phyloP scores from a whole-genome alignment of 2,888 invertebrate species.

The Seira musarum region DNA sequence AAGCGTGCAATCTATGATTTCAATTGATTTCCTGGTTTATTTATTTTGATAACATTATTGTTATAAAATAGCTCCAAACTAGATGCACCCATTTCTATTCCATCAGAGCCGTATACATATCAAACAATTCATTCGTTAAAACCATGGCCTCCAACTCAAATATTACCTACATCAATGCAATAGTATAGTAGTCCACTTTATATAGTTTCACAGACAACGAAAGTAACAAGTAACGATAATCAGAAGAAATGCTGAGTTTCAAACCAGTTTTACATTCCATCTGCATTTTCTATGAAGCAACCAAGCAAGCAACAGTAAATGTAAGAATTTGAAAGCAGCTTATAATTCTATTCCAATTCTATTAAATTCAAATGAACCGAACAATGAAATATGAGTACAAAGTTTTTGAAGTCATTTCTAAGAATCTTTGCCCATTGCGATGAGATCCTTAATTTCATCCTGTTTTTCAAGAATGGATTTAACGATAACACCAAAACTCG shows the following conservation, averaged over 20 bases:
- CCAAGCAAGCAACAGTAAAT: neutral
- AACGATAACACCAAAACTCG: slow-evolving; percentile 6
- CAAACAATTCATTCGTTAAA: slow-evolving; percentile 88
- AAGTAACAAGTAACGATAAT: slow-evolving; percentile 43
- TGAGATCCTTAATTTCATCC: slow-evolving; percentile 53
- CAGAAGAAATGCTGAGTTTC: neutral
- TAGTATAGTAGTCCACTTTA: slow-evolving; percentile 74
- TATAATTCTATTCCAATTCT: neutral
- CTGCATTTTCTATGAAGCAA: slow-evolving; percentile 71
- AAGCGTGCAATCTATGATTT: too few relatives aligned
- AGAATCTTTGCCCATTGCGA: slow-evolving; percentile 40
- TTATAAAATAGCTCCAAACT: too few relatives aligned
- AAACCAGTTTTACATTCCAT: slow-evolving; percentile 75
- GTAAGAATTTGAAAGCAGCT: neutral
- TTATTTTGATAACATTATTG: too few relatives aligned
- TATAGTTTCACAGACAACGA: slow-evolving; percentile 13
- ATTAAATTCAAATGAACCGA: neutral
- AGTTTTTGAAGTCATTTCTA: too few relatives aligned
- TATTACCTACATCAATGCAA: slow-evolving; percentile 83
- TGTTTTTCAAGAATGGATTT: slow-evolving; percentile 42
- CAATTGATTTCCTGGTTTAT: too few relatives aligned
- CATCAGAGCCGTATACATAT: slow-evolving; percentile 82
- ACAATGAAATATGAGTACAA: neutral
- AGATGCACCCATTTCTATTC: slow-evolving; percentile 73
- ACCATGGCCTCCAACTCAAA: slow-evolving; percentile 98